Percentiles rank a stretch among this genome's conserved stretches.
These are phyloP conservation scores for Eumerus sabulonum DNA, from an alignment of 2,888 invertebrate genomes.

Conservation along the genomic window DNA sequence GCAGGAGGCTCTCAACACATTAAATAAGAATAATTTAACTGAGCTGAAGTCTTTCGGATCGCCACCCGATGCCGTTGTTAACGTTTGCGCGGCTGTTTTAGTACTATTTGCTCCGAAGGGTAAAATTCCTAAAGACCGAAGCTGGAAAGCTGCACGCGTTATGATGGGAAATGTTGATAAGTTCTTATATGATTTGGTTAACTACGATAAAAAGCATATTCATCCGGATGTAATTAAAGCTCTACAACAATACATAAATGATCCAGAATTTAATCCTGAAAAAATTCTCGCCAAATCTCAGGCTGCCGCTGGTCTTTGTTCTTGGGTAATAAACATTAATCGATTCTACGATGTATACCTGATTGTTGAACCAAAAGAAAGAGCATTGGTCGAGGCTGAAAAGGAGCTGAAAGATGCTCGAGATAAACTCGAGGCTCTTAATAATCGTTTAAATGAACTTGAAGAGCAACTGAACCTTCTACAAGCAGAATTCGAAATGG, in stretches of 20 bases:
- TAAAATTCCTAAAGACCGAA: slow-evolving; percentile 93
- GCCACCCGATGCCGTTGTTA: slow-evolving; percentile 93
- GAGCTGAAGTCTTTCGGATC: slow-evolving; percentile 96
- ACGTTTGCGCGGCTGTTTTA: slow-evolving; percentile 92
- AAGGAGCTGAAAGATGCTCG: slow-evolving; percentile 90
- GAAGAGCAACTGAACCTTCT: slow-evolving; percentile 88
- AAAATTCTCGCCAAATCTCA: slow-evolving; percentile 91
- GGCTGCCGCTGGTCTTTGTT: slow-evolving; percentile 95
- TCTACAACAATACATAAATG: slow-evolving; percentile 80
- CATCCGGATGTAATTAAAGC: slow-evolving; percentile 92
- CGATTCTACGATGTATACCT: slow-evolving; percentile 94
- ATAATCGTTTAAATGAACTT: slow-evolving; percentile 83
- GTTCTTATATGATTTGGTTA: slow-evolving; percentile 89
- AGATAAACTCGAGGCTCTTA: slow-evolving; percentile 88
- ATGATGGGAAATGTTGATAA: slow-evolving; percentile 95
- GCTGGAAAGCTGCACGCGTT: slow-evolving; percentile 94
- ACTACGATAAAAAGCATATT: slow-evolving; percentile 96
- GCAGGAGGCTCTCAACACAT: slow-evolving; percentile 92
- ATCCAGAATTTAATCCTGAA: slow-evolving; percentile 91
- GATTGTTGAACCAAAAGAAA: slow-evolving; percentile 94
- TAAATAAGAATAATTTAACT: slow-evolving; percentile 95
- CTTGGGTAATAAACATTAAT: slow-evolving; percentile 96
- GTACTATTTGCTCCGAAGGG: slow-evolving; percentile 90
- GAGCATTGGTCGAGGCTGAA: slow-evolving; percentile 91
- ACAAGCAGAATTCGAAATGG: slow-evolving; percentile 91